Percentiles rank a stretch among this genome's conserved stretches.
Evolutionary conservation across 2,797 vertebrate species (phyloP).

Genomic region (Prunella strophiata): DNA sequence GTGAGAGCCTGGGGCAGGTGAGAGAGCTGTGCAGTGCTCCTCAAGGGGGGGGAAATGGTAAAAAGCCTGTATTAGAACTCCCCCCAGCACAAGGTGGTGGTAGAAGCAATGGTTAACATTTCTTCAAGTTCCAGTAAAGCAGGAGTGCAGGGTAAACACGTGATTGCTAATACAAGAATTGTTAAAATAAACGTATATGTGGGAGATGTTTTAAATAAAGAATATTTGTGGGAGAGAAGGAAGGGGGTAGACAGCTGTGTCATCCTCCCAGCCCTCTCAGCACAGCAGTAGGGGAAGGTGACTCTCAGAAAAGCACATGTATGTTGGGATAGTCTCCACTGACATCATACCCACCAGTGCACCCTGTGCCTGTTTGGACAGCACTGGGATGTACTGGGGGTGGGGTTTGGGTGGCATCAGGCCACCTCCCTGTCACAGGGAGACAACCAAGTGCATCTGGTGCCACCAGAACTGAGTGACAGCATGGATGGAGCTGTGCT

Average conservation of each 20-base stretch:
- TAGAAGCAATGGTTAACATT: not conserved
- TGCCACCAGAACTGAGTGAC: not conserved
- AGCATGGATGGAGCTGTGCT: rapidly evolving
- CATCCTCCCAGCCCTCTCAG: not conserved
- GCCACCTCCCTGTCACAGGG: not conserved
- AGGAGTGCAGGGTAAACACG: not conserved
- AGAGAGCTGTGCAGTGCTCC: not conserved
- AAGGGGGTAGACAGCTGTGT: not conserved
- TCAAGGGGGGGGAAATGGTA: not conserved
- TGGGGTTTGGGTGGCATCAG: not conserved
- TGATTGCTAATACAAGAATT: not conserved
- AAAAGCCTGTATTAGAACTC: not conserved
- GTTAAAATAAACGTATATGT: not conserved
- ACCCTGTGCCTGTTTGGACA: not conserved
- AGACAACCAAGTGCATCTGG: not conserved
- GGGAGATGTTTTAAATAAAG: constrained; percentile 9
- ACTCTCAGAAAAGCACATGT: not conserved
- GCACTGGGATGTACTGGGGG: not conserved
- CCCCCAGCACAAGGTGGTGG: not conserved
- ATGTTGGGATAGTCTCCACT: not conserved
- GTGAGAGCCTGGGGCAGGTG: not conserved
- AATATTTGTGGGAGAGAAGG: not conserved
- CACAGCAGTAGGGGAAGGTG: not conserved
- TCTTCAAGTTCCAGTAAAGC: not conserved
- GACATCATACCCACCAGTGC: not conserved